These are phyloP conservation scores for Drepana arcuata DNA, from an alignment of 1,140 invertebrate genomes.

Conservation along the genomic window DNA sequence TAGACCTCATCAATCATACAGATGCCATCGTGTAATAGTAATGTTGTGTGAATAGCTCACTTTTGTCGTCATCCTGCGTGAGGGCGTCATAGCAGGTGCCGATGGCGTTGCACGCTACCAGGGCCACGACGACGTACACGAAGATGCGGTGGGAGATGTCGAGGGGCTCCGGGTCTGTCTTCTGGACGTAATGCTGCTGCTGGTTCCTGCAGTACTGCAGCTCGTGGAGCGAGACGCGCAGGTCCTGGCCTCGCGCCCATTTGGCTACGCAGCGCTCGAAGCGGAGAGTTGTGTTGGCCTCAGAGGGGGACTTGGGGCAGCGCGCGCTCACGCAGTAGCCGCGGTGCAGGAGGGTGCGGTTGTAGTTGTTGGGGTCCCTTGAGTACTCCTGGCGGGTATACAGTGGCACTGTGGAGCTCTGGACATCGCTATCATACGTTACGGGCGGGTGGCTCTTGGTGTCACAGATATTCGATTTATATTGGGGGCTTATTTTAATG, in stretches of 20 bases:
- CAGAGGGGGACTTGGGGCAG: conserved; percentile 13
- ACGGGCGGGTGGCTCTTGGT: too few relatives aligned
- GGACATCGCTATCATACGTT: too few relatives aligned
- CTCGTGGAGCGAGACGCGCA: conserved; percentile 12
- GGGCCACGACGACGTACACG: conserved; percentile 9
- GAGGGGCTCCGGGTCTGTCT: conserved; percentile 3
- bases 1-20: too few relatives aligned
- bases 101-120: conserved; percentile 24
- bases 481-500: too few relatives aligned
- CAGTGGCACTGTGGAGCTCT: too few relatives aligned
- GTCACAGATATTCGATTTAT: too few relatives aligned
- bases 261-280: conserved; percentile 32
- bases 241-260: conserved; percentile 11
- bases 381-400: conserved; percentile 31
- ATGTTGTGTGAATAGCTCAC: too few relatives aligned
- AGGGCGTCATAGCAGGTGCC: conserved; percentile 31
- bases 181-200: conserved; percentile 4
- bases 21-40: too few relatives aligned
- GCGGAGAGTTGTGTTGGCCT: conserved; percentile 16
- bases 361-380: conserved; percentile 14
- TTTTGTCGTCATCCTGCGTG: conserved; percentile 15
- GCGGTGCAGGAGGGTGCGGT: conserved; percentile 28
- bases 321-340: conserved; percentile 28
- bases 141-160: conserved; percentile 18
- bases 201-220: conserved; percentile 21